Percentiles rank a stretch among this genome's conserved stretches.
phyloP scores from a whole-genome alignment of 37 sponge, comb jelly and placozoan genomes.

The Tethya wilhelma region DNA sequence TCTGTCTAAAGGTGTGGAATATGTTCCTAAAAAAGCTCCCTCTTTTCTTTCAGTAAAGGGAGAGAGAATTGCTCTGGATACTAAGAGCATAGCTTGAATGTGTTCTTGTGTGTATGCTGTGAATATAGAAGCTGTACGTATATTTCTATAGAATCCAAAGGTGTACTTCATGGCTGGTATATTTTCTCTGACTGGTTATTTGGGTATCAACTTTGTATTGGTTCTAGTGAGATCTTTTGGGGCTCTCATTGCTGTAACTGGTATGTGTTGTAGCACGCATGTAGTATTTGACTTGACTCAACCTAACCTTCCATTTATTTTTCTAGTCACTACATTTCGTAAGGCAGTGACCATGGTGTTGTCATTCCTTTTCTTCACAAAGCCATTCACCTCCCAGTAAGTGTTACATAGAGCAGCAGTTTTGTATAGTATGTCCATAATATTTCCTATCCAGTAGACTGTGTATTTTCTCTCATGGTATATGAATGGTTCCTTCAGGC shows the following conservation, averaged over 20 bases:
- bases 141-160: slow-evolving; percentile 32
- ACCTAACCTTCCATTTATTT: background rate
- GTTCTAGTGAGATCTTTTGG: slow-evolving; percentile 66
- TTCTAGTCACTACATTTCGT: slow-evolving; percentile 80
- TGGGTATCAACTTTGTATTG: slow-evolving; percentile 84
- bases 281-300: background rate
- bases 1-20: slow-evolving; percentile 30
- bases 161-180: slow-evolving; percentile 57
- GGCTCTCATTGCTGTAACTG: slow-evolving; percentile 79
- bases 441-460: background rate
- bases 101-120: background rate
- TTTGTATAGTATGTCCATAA: background rate
- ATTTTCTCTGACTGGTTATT: slow-evolving; percentile 77
- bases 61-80: background rate
- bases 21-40: background rate
- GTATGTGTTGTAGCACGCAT: slow-evolving; percentile 21
- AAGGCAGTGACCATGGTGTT: slow-evolving; percentile 79
- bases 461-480: too few species aligned
- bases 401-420: too few species aligned
- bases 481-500: too few species aligned
- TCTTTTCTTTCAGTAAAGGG: background rate
- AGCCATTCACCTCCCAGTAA: slow-evolving; percentile 88
- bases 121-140: background rate
- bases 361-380: slow-evolving; percentile 85
- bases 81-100: too few species aligned